Percentiles rank a stretch among this genome's conserved stretches.
Conservation (phyloP, 2,888 invertebrate species). For the Nezara viridula region DNA sequence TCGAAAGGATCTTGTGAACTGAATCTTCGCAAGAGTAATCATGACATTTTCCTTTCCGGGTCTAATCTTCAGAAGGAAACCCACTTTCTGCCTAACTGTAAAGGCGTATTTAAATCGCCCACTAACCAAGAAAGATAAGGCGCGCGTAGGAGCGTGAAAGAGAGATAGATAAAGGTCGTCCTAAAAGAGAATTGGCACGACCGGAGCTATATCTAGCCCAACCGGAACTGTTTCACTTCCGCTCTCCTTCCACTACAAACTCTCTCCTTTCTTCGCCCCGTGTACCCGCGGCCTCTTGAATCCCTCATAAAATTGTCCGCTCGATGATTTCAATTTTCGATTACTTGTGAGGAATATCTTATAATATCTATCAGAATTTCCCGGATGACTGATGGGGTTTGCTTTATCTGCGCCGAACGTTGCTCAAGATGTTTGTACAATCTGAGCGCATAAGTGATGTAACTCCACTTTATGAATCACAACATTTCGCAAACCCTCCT, state of each 20-base stretch:
- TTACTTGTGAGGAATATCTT: background rate
- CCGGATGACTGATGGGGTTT: background rate
- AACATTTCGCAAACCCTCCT: constrained; percentile 15
- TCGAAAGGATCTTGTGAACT: background rate
- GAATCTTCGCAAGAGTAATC: background rate
- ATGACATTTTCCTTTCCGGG: background rate
- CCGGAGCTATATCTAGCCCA: constrained; percentile 14
- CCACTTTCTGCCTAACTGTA: background rate
- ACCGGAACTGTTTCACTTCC: constrained; percentile 39
- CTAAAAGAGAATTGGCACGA: constrained; percentile 42
- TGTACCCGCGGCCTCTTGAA: background rate
- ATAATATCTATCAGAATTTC: background rate
- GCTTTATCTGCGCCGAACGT: background rate
- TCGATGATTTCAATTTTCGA: too few species aligned
- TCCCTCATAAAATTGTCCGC: background rate
- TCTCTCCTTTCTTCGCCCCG: constrained; percentile 33
- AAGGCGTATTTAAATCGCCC: background rate
- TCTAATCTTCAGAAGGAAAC: background rate
- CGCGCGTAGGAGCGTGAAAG: constrained; percentile 12
- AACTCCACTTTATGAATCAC: constrained; percentile 3
- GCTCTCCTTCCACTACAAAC: background rate
- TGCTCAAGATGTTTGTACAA: constrained; percentile 10
- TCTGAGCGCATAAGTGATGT: constrained; percentile 13
- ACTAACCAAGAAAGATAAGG: background rate
- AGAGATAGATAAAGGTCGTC: background rate